phyloP scores from a whole-genome alignment of 2,113 vertebrate genomes.

The Psammodynastes pulverulentus region DNA sequence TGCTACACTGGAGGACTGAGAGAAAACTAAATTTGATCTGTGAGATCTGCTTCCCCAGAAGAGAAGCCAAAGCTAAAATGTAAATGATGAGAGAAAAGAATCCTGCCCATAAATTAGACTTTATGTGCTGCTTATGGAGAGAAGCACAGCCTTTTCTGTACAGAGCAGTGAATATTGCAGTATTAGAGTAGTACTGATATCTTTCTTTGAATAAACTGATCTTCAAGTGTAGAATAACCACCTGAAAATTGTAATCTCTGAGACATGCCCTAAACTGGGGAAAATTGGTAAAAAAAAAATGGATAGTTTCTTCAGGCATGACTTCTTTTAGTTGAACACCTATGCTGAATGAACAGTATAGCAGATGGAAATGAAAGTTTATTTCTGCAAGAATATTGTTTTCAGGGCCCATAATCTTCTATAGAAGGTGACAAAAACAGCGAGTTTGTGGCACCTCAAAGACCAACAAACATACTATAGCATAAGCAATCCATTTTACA shows the following conservation, averaged over 20 bases:
- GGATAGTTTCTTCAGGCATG: not conserved
- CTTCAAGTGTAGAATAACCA: not conserved
- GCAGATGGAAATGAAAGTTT: not conserved
- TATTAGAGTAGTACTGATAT: not conserved
- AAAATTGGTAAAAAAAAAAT: not conserved
- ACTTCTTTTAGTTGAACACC: not conserved
- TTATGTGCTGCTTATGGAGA: not conserved
- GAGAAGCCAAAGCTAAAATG: not conserved
- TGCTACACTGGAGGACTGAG: not conserved
- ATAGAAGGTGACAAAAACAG: not conserved
- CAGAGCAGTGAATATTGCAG: not conserved
- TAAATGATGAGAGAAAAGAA: not conserved
- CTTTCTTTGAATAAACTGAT: not conserved
- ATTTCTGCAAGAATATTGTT: not conserved
- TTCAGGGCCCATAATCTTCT: not conserved
- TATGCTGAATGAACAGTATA: not conserved
- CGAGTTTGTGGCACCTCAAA: not conserved
- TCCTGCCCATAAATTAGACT: not conserved
- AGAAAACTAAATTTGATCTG: not conserved
- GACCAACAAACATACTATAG: not conserved
- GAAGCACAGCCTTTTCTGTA: not conserved
- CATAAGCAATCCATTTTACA: not conserved
- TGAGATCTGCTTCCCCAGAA: not conserved
- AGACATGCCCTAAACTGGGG: not conserved
- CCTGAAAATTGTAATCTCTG: not conserved